Percentiles rank a stretch among this genome's conserved stretches.
phyloP scores from a whole-genome alignment of 2,888 invertebrate species.

The Bimastos eiseni region DNA sequence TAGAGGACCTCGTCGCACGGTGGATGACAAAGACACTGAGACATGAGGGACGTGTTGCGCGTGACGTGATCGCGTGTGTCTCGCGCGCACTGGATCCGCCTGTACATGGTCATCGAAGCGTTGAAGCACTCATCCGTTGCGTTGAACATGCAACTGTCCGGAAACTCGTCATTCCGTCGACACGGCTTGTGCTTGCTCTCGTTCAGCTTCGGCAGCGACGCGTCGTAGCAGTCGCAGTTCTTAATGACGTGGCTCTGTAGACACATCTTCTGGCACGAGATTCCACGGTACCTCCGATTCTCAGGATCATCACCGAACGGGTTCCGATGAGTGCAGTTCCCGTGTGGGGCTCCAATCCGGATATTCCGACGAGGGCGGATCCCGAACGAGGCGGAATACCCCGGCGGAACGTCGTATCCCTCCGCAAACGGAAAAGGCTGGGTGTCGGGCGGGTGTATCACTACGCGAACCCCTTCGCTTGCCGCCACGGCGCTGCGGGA shows the following conservation, averaged over 20 bases:
- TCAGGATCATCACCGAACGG: conserved; percentile 37
- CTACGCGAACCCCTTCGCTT: conserved; percentile 44
- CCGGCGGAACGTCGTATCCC: conserved; percentile 45
- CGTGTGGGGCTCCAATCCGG: conserved; percentile 44
- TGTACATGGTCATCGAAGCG: conserved; percentile 31
- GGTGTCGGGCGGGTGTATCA: conserved; percentile 43
- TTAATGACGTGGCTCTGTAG: conserved; percentile 40
- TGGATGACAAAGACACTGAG: conserved; percentile 41
- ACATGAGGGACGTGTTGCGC: conserved; percentile 40
- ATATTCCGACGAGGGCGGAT: conserved; percentile 42
- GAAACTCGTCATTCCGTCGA: conserved; percentile 37
- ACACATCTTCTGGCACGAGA: conserved; percentile 46
- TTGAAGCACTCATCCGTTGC: conserved; percentile 41
- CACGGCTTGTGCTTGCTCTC: conserved; percentile 31
- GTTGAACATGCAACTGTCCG: conserved; percentile 40
- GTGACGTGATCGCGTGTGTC: conserved; percentile 36
- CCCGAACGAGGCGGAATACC: conserved; percentile 44
- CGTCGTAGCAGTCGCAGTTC: conserved; percentile 40
- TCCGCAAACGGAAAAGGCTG: conserved; percentile 43
- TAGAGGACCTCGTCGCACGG: conserved; percentile 44
- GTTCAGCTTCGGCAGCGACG: conserved; percentile 37
- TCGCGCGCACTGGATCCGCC: conserved; percentile 40
- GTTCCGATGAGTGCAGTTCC: conserved; percentile 41
- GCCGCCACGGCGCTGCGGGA: conserved; percentile 42
- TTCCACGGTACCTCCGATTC: conserved; percentile 37